phyloP scores from a whole-genome alignment of 1,140 invertebrate species.

The Habropoda laboriosa region DNA sequence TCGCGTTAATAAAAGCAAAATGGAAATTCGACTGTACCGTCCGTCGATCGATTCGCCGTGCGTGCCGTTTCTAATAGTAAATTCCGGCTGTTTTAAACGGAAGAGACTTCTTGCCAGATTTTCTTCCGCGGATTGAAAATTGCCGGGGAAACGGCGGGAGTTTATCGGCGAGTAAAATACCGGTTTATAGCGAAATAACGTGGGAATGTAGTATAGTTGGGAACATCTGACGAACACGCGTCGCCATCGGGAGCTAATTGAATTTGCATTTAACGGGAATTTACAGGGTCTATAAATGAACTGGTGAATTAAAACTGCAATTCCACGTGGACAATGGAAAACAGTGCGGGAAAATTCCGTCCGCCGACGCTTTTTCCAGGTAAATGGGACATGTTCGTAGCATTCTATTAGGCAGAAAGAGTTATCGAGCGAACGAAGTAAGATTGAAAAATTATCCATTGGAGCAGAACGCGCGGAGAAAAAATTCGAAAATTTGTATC shows the following conservation, averaged over 20 bases:
- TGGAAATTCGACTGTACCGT: background rate
- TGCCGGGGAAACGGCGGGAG: background rate
- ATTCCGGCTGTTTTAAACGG: background rate
- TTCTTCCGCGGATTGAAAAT: background rate
- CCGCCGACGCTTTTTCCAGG: no score
- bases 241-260: slow-evolving; percentile 21
- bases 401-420: no score
- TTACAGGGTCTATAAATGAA: no score
- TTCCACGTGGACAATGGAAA: background rate
- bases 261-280: slow-evolving; percentile 27
- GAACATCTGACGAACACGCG: slow-evolving; percentile 24
- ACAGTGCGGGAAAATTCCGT: background rate
- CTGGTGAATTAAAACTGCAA: slow-evolving; percentile 7
- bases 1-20: background rate
- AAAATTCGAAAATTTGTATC: background rate
- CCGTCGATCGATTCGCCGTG: background rate
- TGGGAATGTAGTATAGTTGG: slow-evolving; percentile 22
- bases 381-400: no score
- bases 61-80: background rate
- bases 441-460: no score
- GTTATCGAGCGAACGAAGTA: no score
- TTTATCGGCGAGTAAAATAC: slow-evolving; percentile 17
- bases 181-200: no score
- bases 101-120: background rate
- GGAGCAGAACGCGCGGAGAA: no score